Conservation (phyloP, 2,113 vertebrate species). For the Hippolais icterina region DNA sequence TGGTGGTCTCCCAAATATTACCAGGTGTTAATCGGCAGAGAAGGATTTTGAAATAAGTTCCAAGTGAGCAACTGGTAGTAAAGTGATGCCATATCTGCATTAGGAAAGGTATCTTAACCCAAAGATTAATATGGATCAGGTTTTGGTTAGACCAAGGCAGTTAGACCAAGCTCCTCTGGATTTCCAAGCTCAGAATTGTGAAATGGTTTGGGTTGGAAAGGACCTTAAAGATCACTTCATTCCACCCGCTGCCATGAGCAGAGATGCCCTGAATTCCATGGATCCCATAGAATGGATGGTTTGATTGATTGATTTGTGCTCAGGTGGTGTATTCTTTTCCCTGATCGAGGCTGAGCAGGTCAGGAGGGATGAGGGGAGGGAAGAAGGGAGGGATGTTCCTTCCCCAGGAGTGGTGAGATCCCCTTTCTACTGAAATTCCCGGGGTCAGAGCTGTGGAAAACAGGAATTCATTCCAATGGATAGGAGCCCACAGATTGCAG, state of each 20-base stretch:
- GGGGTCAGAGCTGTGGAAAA: neutral
- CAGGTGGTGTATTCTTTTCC: neutral
- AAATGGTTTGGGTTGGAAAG: neutral
- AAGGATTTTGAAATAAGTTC: neutral
- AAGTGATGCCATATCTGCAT: neutral
- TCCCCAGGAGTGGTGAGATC: neutral
- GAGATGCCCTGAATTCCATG: neutral
- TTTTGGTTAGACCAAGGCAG: fast-evolving
- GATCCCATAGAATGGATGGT: neutral
- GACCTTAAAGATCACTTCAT: neutral
- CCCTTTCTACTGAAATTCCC: neutral
- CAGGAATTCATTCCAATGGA: neutral
- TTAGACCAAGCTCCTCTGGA: neutral
- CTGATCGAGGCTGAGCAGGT: neutral
- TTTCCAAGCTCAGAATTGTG: neutral
- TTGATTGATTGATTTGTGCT: neutral
- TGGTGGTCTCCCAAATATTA: neutral
- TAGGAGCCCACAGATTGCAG: neutral
- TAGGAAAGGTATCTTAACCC: neutral
- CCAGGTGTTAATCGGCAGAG: neutral
- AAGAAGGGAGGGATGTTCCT: neutral
- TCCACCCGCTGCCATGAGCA: neutral
- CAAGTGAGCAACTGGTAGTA: neutral
- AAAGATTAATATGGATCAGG: neutral
- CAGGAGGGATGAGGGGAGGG: neutral